These are phyloP conservation scores for Micrasema longulum DNA, from an alignment of 1,140 invertebrate genomes.

Conservation along the genomic window DNA sequence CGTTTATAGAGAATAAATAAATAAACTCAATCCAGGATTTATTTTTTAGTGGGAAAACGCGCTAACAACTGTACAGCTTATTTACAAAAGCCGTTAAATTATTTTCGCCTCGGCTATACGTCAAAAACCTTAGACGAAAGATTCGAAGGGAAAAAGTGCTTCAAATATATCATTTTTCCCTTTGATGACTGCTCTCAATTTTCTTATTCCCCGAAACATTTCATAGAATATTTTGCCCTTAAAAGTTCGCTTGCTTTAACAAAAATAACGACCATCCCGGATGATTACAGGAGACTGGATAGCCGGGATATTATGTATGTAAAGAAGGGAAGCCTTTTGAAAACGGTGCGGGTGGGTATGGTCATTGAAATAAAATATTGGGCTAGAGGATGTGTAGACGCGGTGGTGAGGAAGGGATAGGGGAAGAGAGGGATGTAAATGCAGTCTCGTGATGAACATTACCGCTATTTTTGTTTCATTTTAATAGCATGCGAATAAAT, in stretches of 20 bases:
- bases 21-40: too few relatives aligned
- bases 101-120: not conserved
- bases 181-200: conserved; percentile 23
- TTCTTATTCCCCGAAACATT: not conserved
- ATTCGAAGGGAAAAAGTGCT: conserved; percentile 11
- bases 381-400: not conserved
- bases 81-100: too few relatives aligned
- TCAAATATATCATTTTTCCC: conserved; percentile 2
- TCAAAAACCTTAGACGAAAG: conserved; percentile 1
- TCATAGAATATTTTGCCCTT: conserved; percentile 20
- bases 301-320: conserved; percentile 49
- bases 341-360: conserved; percentile 31
- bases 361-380: conserved; percentile 47
- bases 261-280: conserved; percentile 65
- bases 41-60: too few relatives aligned
- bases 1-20: too few relatives aligned
- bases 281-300: conserved; percentile 41
- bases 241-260: conserved; percentile 66
- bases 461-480: too few relatives aligned
- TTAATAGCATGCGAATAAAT: too few relatives aligned
- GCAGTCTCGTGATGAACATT: too few relatives aligned
- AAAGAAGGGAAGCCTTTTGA: conserved; percentile 50
- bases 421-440: not conserved
- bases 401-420: not conserved
- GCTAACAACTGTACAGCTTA: too few relatives aligned